Evolutionary conservation across 2,113 vertebrate species (phyloP).

Genomic region (Melanerpes aurifrons): DNA sequence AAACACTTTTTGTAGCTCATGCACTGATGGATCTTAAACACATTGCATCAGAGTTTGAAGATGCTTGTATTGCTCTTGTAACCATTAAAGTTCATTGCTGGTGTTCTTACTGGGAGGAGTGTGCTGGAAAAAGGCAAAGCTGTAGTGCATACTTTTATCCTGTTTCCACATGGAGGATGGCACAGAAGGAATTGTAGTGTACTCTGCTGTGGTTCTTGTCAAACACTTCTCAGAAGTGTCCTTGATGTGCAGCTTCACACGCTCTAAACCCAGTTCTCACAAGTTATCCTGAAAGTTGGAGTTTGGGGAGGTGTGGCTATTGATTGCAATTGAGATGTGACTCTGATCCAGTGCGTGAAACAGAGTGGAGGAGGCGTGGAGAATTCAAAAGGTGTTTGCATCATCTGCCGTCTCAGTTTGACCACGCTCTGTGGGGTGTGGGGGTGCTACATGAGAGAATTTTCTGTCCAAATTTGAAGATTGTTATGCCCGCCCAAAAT

Average conservation of each 20-base stretch:
- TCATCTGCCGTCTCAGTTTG: neutral
- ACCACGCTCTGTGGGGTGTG: neutral
- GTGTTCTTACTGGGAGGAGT: neutral
- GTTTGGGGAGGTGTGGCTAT: neutral
- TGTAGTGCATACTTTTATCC: fast-evolving
- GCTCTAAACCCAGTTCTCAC: neutral
- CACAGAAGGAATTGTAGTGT: neutral
- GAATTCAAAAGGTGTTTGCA: neutral
- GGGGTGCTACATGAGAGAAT: fast-evolving
- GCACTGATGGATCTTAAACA: neutral
- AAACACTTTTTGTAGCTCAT: neutral
- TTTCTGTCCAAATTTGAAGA: neutral
- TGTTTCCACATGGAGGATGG: neutral
- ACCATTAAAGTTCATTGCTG: neutral
- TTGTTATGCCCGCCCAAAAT: neutral
- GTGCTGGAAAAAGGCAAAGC: neutral
- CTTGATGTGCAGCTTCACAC: too few relatives aligned
- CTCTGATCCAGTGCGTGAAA: neutral
- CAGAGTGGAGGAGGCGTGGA: fast-evolving
- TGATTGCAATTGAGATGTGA: neutral
- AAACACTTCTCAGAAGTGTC: neutral
- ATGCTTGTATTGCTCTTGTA: neutral
- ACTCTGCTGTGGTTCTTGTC: neutral
- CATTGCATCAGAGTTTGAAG: neutral
- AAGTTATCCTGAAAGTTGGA: neutral